These are phyloP conservation scores for Lycophotia porphyrea DNA, from an alignment of 2,888 invertebrate species.

Conservation along the genomic window DNA sequence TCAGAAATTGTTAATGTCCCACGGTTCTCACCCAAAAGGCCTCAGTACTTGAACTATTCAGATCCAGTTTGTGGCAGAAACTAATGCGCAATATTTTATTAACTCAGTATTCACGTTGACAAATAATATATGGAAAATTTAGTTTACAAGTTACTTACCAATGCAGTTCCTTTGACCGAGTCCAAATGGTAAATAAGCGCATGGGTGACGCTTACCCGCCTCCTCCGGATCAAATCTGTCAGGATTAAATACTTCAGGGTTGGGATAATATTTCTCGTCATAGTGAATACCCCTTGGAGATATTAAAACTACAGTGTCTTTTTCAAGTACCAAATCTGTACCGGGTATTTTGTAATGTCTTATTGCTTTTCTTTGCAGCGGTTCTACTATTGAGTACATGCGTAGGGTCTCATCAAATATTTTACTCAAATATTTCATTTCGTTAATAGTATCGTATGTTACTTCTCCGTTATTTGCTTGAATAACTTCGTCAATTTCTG, in stretches of 20 bases:
- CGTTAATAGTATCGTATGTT: slow-evolving; percentile 78
- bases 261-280: slow-evolving; percentile 81
- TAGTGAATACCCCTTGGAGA: slow-evolving; percentile 80
- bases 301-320: slow-evolving; percentile 75
- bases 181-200: slow-evolving; percentile 83
- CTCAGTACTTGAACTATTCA: neutral
- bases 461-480: slow-evolving; percentile 73
- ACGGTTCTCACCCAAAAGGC: neutral
- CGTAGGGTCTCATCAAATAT: slow-evolving; percentile 83
- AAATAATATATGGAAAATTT: neutral
- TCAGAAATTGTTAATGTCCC: neutral
- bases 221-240: slow-evolving; percentile 82
- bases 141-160: slow-evolving; percentile 73
- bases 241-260: slow-evolving; percentile 85
- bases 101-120: neutral
- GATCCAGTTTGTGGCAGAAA: no score
- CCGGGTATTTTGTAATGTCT: slow-evolving; percentile 78
- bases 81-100: neutral
- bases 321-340: slow-evolving; percentile 75
- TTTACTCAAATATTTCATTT: slow-evolving; percentile 81
- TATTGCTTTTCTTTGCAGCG: slow-evolving; percentile 77
- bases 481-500: slow-evolving; percentile 75
- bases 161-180: slow-evolving; percentile 84
- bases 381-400: slow-evolving; percentile 82
- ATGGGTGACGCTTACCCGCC: slow-evolving; percentile 72